A percentile compares a stretch with the other conserved stretches of the same genome.
These are phyloP conservation scores for Ladona fulva DNA, from an alignment of 1,140 invertebrate species.

Conservation along the genomic window DNA sequence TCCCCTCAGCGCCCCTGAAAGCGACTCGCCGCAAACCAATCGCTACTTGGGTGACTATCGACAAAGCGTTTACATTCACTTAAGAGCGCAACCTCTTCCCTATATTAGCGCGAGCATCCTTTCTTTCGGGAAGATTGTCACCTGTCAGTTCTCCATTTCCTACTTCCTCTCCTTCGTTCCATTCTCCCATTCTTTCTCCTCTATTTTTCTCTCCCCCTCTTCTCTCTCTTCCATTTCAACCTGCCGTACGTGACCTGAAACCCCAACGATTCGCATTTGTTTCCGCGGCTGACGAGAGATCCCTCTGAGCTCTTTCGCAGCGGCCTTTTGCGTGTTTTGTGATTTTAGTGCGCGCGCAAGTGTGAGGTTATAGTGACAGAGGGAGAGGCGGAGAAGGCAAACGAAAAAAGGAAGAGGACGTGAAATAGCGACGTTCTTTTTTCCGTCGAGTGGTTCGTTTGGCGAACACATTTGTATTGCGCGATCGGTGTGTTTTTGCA, in stretches of 20 bases:
- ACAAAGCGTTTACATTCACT: no score
- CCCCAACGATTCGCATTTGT: not conserved
- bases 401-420: not conserved
- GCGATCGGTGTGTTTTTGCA: conserved; percentile 7
- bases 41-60: no score
- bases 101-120: no score
- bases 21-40: no score
- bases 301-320: not conserved
- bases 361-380: not conserved
- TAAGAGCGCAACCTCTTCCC: no score
- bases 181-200: not conserved
- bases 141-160: not conserved
- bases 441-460: conserved; percentile 7
- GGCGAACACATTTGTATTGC: not conserved
- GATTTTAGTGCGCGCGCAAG: not conserved
- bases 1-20: no score
- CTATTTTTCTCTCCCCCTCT: not conserved
- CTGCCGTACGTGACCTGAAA: not conserved
- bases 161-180: not conserved
- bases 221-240: not conserved
- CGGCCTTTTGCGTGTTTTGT: not conserved
- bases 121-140: not conserved
- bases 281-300: not conserved
- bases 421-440: not conserved
- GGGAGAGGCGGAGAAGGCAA: not conserved